Percentiles rank a stretch among this genome's conserved stretches.
phyloP scores from a whole-genome alignment of 2,888 invertebrate species.

The Sinodicranocentrus sp. region DNA sequence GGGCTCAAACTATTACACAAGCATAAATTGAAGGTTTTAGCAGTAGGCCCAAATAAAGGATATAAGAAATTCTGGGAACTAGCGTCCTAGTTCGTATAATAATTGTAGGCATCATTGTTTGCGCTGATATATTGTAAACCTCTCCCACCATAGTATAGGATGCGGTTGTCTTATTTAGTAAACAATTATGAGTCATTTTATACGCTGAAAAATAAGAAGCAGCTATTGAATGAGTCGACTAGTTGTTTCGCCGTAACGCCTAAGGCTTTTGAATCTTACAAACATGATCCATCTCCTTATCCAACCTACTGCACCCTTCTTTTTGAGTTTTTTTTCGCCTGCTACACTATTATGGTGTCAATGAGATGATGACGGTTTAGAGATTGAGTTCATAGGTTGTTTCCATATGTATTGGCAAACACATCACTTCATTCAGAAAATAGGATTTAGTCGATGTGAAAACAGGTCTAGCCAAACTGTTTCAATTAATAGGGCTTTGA shows the following conservation, averaged over 20 bases:
- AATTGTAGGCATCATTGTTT: no score
- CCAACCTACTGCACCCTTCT: constrained; percentile 60
- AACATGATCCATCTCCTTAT: constrained; percentile 30
- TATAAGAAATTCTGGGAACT: no score
- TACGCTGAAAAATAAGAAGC: not conserved
- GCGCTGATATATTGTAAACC: no score
- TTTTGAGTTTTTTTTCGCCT: constrained; percentile 27
- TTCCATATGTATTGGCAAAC: constrained; percentile 1
- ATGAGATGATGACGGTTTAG: constrained; percentile 25
- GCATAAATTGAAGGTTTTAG: no score
- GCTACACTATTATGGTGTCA: constrained; percentile 47
- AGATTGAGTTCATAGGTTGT: not conserved
- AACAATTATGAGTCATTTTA: constrained; percentile 29
- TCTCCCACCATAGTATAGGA: no score
- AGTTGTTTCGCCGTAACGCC: not conserved
- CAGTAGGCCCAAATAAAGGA: no score
- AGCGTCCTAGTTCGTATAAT: no score
- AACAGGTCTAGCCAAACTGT: constrained; percentile 55
- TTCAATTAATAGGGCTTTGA: constrained; percentile 66
- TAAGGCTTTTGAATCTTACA: constrained; percentile 20
- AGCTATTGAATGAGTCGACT: constrained; percentile 18
- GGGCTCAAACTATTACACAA: no score
- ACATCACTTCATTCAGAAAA: constrained; percentile 22
- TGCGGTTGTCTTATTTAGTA: not conserved
- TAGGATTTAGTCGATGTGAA: constrained; percentile 26